Conservation (phyloP, 2,113 vertebrate genomes). For the Cyanoramphus novaezelandiae region DNA sequence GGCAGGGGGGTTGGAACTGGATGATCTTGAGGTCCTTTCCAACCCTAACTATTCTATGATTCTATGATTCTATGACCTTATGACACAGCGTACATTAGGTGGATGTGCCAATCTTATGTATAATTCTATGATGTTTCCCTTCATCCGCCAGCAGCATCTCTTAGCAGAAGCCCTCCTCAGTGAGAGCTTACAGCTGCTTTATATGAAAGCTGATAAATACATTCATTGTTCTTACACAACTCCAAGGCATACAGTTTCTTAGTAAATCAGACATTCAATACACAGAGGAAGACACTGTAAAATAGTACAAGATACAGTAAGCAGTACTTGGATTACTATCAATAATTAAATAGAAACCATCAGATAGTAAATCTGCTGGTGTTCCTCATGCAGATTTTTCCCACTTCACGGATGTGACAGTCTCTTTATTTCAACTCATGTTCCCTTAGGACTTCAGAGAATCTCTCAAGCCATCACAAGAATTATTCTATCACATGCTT, state of each 20-base stretch:
- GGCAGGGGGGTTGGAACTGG: no score
- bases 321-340: conserved; percentile 9
- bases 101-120: neutral
- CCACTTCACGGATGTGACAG: neutral
- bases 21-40: no score
- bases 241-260: neutral
- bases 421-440: neutral
- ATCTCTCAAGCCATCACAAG: neutral
- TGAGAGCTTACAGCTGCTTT: conserved; percentile 15
- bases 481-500: neutral
- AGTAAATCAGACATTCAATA: conserved; percentile 23
- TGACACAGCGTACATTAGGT: neutral
- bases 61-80: neutral
- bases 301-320: conserved; percentile 11
- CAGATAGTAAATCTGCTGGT: neutral
- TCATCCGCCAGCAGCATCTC: neutral
- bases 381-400: conserved; percentile 14
- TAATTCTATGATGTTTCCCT: neutral
- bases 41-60: no score
- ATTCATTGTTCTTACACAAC: conserved; percentile 24
- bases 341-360: conserved; percentile 25
- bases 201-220: conserved; percentile 11
- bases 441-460: neutral
- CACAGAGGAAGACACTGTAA: conserved; percentile 23
- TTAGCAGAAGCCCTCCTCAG: neutral